Evolutionary conservation across 2,113 vertebrate genomes (phyloP).

Genomic region (Alethe diademata): DNA sequence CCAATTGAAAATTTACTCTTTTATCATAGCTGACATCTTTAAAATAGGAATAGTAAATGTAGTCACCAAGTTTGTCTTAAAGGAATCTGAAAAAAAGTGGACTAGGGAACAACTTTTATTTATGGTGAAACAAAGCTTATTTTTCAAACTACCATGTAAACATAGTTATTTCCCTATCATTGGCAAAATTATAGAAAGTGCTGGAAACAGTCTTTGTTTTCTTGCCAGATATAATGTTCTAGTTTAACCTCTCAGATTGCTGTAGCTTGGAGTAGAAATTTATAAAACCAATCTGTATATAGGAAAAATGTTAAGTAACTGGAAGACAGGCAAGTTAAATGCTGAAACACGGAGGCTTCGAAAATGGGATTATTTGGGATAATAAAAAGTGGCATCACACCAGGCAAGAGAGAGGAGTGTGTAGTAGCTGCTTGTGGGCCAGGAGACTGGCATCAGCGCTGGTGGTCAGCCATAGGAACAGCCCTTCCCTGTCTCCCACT

Average conservation of each 20-base stretch:
- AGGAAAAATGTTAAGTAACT: background rate
- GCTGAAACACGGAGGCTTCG: background rate
- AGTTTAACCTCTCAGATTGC: background rate
- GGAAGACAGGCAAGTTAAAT: background rate
- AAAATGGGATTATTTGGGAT: background rate
- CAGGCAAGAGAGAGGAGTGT: accelerated
- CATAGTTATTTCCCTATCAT: background rate
- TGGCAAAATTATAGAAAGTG: background rate
- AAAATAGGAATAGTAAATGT: background rate
- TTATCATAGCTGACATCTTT: background rate
- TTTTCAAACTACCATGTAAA: background rate
- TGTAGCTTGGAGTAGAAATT: background rate
- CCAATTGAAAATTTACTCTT: background rate
- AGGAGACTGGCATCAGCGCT: background rate
- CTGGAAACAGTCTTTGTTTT: background rate
- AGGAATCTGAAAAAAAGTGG: background rate
- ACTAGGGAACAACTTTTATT: background rate
- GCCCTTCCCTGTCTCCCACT: accelerated
- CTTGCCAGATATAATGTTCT: background rate
- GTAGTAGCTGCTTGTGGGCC: background rate
- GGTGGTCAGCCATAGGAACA: background rate
- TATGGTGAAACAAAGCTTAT: background rate
- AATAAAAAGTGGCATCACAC: background rate
- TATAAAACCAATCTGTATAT: background rate
- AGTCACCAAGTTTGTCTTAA: background rate